These are phyloP conservation scores for Lithophane semibrunnea DNA, from an alignment of 2,888 invertebrate genomes.

Conservation along the genomic window DNA sequence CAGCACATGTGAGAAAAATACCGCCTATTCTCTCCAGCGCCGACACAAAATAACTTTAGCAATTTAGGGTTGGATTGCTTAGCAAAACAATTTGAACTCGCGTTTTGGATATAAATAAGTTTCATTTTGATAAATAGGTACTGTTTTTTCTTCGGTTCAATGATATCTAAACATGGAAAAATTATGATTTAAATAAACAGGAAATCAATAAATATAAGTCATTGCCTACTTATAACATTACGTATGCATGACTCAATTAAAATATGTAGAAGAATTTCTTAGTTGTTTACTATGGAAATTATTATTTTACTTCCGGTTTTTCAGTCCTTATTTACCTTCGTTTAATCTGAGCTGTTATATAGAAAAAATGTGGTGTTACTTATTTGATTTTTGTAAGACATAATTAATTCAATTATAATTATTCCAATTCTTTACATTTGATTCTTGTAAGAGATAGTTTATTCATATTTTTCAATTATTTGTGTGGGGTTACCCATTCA, in stretches of 20 bases:
- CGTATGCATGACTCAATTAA: slow-evolving; percentile 13
- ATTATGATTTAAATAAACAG: background rate
- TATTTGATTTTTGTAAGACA: background rate
- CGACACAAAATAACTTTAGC: slow-evolving; percentile 74
- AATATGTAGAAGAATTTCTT: slow-evolving; percentile 6
- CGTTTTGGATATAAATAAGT: slow-evolving; percentile 19
- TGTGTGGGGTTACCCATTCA: background rate
- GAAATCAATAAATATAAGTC: slow-evolving; percentile 4
- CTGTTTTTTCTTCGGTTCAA: background rate
- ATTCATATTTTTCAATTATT: background rate
- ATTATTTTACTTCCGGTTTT: background rate
- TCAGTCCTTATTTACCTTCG: no score
- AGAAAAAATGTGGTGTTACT: background rate
- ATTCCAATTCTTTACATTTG: background rate
- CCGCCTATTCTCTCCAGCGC: slow-evolving; percentile 73
- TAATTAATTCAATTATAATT: background rate
- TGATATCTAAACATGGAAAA: background rate
- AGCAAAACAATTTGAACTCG: slow-evolving; percentile 46
- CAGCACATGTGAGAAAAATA: slow-evolving; percentile 84
- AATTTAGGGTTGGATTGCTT: slow-evolving; percentile 79
- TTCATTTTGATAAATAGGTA: slow-evolving; percentile 30
- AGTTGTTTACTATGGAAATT: background rate
- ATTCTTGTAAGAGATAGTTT: background rate
- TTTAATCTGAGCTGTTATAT: background rate
- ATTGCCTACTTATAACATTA: background rate